Percentiles rank a stretch among this genome's conserved stretches.
phyloP scores from a whole-genome alignment of 2,888 invertebrate species.

The Podabrus alpinus region DNA sequence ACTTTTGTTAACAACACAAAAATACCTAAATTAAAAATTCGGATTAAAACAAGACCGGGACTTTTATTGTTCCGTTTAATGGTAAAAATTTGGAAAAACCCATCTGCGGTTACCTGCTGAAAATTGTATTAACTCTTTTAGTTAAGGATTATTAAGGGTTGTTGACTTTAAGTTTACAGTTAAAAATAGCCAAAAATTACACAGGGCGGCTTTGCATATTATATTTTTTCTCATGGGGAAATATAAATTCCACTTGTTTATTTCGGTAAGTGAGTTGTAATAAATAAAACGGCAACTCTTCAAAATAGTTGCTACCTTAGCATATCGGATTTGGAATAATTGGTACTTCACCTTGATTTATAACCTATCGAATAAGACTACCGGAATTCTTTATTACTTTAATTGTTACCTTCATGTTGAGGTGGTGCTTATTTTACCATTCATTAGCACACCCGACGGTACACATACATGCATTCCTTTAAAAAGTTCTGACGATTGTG shows the following conservation, averaged over 20 bases:
- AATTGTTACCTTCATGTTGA: constrained; percentile 2
- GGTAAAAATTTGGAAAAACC: not conserved
- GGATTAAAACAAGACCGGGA: not conserved
- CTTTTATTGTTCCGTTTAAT: not conserved
- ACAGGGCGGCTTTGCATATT: not conserved
- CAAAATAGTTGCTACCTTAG: constrained; percentile 10
- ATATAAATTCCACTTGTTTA: not conserved
- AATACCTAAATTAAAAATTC: too few relatives aligned
- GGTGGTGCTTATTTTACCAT: constrained; percentile 30
- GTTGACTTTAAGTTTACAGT: not conserved
- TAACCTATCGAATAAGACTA: constrained; percentile 36
- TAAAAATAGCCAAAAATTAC: not conserved
- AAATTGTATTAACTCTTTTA: not conserved
- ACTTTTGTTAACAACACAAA: not conserved
- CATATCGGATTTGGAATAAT: constrained; percentile 24
- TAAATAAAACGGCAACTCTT: not conserved
- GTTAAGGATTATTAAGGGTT: not conserved
- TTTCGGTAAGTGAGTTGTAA: not conserved
- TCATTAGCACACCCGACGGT: not conserved
- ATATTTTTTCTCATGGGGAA: not conserved
- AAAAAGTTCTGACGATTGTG: not conserved
- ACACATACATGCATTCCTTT: not conserved
- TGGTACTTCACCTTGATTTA: constrained; percentile 36
- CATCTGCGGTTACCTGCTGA: not conserved
- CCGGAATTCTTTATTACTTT: constrained; percentile 36